Percentiles rank a stretch among this genome's conserved stretches.
phyloP scores from a whole-genome alignment of 2,113 vertebrate genomes.

The Oncorhynchus masou region DNA sequence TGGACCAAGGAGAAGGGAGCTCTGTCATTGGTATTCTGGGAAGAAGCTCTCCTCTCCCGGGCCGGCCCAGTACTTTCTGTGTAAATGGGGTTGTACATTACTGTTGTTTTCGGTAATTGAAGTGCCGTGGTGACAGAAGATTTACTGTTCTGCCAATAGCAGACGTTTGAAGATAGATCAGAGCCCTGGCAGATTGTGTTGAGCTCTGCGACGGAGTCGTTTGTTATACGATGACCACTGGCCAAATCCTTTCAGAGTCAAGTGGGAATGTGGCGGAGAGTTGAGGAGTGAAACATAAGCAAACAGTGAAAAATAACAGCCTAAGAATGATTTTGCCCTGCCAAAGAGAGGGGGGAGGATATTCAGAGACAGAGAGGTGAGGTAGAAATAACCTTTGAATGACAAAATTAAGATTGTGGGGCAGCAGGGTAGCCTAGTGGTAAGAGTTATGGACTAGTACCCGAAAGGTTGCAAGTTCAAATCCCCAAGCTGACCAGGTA shows the following conservation, averaged over 20 bases:
- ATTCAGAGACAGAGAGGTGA: not conserved
- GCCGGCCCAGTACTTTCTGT: constrained; percentile 33
- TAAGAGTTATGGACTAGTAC: too few species aligned
- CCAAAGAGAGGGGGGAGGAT: not conserved
- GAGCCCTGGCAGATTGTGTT: constrained; percentile 29
- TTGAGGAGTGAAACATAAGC: constrained; percentile 1
- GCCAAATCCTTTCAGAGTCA: constrained; percentile 12
- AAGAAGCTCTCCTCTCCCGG: not conserved
- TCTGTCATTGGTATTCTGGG: not conserved
- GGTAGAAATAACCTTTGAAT: not conserved
- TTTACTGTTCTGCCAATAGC: constrained; percentile 46
- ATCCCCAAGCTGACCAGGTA: too few species aligned
- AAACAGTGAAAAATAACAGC: constrained; percentile 20
- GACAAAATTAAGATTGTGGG: not conserved
- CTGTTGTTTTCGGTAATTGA: constrained; percentile 55
- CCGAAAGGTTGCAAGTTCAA: too few species aligned
- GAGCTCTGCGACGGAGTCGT: constrained; percentile 29
- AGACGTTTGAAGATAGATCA: constrained; percentile 48
- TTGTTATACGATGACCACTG: constrained; percentile 49
- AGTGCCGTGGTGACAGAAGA: constrained; percentile 37
- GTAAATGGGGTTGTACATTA: constrained; percentile 49
- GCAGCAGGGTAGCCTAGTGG: too few species aligned
- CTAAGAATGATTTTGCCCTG: too few species aligned
- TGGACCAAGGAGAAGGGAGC: not conserved
- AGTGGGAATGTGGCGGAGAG: not conserved